Conservation (phyloP, 2,888 invertebrate species). For the Dexiosoma caninum region DNA sequence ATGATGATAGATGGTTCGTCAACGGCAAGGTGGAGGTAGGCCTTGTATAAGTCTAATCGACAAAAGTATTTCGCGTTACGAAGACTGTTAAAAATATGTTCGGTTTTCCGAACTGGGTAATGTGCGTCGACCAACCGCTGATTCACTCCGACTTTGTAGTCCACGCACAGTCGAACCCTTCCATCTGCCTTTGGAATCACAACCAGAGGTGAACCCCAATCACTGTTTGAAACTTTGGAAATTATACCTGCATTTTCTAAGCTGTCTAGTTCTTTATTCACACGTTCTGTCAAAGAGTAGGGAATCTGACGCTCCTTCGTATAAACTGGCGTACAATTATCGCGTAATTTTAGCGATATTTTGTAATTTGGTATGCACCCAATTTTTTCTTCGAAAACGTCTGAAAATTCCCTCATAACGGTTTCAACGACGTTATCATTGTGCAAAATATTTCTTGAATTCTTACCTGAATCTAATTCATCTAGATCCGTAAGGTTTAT, state of each 20-base stretch:
- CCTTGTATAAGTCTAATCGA: slow-evolving; percentile 30
- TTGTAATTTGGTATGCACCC: slow-evolving; percentile 27
- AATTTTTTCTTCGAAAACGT: slow-evolving; percentile 25
- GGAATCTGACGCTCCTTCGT: slow-evolving; percentile 38
- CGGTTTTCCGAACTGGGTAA: slow-evolving; percentile 1
- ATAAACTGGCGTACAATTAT: slow-evolving; percentile 19
- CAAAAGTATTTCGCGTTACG: slow-evolving; percentile 38
- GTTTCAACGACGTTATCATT: not conserved
- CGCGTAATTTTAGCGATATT: slow-evolving; percentile 13
- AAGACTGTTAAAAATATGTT: slow-evolving; percentile 9
- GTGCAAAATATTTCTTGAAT: not conserved
- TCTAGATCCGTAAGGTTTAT: slow-evolving; percentile 16
- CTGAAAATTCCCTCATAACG: not conserved
- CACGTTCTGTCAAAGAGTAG: slow-evolving; percentile 25
- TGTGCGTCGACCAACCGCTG: slow-evolving; percentile 7
- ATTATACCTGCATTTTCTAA: slow-evolving; percentile 24
- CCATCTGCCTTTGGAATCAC: slow-evolving; percentile 22
- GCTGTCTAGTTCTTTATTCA: slow-evolving; percentile 12
- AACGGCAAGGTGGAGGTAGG: slow-evolving; percentile 14
- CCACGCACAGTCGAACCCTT: not conserved
- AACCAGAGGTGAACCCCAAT: slow-evolving; percentile 29
- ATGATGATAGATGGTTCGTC: slow-evolving; percentile 7
- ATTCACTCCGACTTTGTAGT: slow-evolving; percentile 32
- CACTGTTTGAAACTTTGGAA: slow-evolving; percentile 14
- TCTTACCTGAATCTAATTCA: not conserved